These are phyloP conservation scores for Eulithis prunata DNA, from an alignment of 2,888 invertebrate species.

Conservation along the genomic window DNA sequence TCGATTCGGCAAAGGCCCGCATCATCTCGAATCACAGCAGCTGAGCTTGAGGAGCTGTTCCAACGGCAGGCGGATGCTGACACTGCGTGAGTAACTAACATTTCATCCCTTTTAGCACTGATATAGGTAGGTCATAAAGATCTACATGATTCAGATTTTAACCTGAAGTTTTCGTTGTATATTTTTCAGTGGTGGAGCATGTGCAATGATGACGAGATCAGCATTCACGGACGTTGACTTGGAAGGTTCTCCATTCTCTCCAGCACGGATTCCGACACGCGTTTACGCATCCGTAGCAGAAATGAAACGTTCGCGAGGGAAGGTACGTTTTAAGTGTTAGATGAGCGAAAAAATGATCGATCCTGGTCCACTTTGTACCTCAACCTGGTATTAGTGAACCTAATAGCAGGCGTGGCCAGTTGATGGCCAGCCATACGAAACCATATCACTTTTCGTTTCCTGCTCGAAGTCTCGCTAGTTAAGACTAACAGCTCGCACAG, in stretches of 20 bases:
- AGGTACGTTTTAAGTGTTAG: slow-evolving; percentile 68
- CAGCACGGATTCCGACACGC: slow-evolving; percentile 85
- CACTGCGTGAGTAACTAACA: slow-evolving; percentile 49
- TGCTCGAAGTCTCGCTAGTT: too few species aligned
- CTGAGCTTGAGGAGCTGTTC: slow-evolving; percentile 96
- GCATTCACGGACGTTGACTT: slow-evolving; percentile 86
- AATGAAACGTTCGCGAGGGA: slow-evolving; percentile 94
- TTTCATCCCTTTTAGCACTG: too few species aligned
- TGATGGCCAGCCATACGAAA: too few species aligned
- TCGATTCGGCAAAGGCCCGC: slow-evolving; percentile 95
- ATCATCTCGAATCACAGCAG: slow-evolving; percentile 94
- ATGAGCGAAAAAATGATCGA: too few species aligned
- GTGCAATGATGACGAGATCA: slow-evolving; percentile 90
- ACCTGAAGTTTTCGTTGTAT: not conserved
- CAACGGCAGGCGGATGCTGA: slow-evolving; percentile 91
- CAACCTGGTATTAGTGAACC: too few species aligned
- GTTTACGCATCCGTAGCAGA: slow-evolving; percentile 97
- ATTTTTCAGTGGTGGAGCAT: slow-evolving; percentile 70
- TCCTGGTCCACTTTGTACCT: too few species aligned
- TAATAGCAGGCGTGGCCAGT: too few species aligned
- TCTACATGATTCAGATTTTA: too few species aligned
- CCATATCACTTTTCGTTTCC: too few species aligned
- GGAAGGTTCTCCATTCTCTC: slow-evolving; percentile 87
- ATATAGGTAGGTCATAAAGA: too few species aligned
- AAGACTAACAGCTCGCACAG: too few species aligned